Base-by-base conservation (phyloP, 2,113 vertebrate genomes). In the Corythornis cristatus region DNA sequence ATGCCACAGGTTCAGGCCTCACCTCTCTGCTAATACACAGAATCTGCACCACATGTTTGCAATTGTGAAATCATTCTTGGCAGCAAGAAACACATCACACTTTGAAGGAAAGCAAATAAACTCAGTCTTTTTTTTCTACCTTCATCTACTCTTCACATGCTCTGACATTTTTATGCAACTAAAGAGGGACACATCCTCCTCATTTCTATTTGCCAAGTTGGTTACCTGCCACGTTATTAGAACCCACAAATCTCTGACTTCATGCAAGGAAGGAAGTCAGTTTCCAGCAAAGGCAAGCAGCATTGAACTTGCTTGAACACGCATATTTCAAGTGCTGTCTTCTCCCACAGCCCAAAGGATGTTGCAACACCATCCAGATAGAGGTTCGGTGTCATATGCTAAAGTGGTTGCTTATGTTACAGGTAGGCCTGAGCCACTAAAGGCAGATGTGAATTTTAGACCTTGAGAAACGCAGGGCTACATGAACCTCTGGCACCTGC, bases 231-330 rank as follows among this genome's bases (percentile, higher is more conserved):
- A 87, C 2, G 0, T 64, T 76, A 20, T 16, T 70, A 83, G 78
- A 95, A 66, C 74, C 85, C 75, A 54, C 90, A 88, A 5, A 83
- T 66, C 83, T 83, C 82, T 31, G 85, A 37, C 64, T 90, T 43
- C 0, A 0, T 91, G 83, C 93, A 53, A 64, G 93, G 74, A 80
- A 90, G 83, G 85, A 83, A 95, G 85, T 60, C 68, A 51, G 83
- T 64, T 75, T 89, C 64, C 33, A 9, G 72, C 60, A 72, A 65
- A 93, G 45, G 53, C 82, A 76, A 19, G 65, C 68, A 75, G 80
- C 48, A 15, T 1, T 40, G 61, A 57, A 51, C 92, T 90, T 90
- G 95, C 88, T 93, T 83, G 51, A 64, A 88, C 88, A 83, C 0
- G 75, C 75, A 19, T 12, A 43, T 86, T 93, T 64, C 60, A 74